Evolutionary conservation across 2,888 invertebrate species (phyloP).

Genomic region (Allolobophora icterica): DNA sequence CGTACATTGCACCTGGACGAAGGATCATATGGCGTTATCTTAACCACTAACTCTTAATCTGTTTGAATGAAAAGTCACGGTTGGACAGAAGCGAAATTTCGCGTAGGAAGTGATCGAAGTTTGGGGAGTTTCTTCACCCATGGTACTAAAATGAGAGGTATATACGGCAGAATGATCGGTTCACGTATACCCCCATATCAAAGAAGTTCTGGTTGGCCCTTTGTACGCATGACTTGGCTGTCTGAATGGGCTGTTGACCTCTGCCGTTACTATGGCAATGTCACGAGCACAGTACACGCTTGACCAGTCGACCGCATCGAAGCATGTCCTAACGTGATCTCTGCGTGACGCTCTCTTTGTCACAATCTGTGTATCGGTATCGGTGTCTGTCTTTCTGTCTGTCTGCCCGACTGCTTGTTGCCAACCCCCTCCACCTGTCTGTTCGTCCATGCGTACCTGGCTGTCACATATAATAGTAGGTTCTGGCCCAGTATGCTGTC

Average conservation of each 20-base stretch:
- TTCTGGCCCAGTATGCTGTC: background rate
- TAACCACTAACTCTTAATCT: background rate
- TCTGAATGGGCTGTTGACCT: background rate
- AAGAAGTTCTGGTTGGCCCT: background rate
- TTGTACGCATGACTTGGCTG: background rate
- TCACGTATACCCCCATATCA: background rate
- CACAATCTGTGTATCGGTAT: background rate
- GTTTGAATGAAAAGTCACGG: no score
- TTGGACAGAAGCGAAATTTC: no score
- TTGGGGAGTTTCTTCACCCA: background rate
- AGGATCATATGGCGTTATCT: no score
- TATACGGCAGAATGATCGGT: background rate
- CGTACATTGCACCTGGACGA: no score
- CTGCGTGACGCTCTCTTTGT: background rate
- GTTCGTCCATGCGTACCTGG: background rate
- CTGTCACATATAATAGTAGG: background rate
- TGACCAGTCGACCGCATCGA: slow-evolving; percentile 1
- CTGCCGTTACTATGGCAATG: background rate
- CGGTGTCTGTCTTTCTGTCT: background rate
- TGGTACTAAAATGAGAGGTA: background rate
- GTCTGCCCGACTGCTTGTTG: no score
- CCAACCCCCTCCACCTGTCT: no score
- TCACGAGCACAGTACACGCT: background rate
- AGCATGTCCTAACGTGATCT: slow-evolving; percentile 6
- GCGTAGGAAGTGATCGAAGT: background rate